A percentile compares a stretch with the other conserved stretches of the same genome.
Conservation (phyloP, 2,797 vertebrate species). For the Anniella stebbinsi region DNA sequence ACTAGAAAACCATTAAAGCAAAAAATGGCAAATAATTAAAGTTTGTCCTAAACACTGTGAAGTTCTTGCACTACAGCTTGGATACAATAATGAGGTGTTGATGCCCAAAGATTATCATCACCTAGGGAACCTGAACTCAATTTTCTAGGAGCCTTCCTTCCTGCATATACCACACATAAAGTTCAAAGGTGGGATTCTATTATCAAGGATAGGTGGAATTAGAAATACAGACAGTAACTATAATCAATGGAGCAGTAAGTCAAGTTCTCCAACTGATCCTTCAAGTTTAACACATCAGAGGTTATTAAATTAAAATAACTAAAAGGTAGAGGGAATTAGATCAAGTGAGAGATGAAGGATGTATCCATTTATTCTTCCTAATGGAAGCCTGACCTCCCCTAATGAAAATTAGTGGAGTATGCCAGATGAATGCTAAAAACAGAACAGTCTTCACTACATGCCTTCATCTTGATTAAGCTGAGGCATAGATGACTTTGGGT, state of each 20-base stretch:
- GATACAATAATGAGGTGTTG: not conserved
- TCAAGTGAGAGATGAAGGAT: conserved; percentile 34
- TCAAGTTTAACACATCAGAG: conserved; percentile 20
- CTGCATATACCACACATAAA: not conserved
- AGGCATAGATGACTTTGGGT: not conserved
- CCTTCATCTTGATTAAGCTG: conserved; percentile 6
- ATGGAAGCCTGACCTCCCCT: not conserved
- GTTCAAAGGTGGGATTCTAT: not conserved
- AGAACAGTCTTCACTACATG: not conserved
- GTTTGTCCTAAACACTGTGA: not conserved
- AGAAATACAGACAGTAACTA: conserved; percentile 12
- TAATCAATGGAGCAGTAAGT: conserved; percentile 1
- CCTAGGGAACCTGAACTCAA: not conserved
- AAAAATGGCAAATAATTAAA: not conserved
- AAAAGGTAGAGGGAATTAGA: conserved; percentile 14
- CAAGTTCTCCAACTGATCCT: conserved; percentile 27
- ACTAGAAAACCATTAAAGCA: not conserved
- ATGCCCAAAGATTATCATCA: not conserved
- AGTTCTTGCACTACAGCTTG: not conserved
- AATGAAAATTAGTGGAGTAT: conserved; percentile 29
- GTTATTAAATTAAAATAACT: conserved; percentile 31
- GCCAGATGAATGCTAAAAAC: not conserved
- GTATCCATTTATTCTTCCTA: not conserved
- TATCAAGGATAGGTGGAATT: not conserved
- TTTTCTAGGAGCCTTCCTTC: not conserved